phyloP scores from a whole-genome alignment of 2,113 vertebrate species.

The Phodopus roborovskii region DNA sequence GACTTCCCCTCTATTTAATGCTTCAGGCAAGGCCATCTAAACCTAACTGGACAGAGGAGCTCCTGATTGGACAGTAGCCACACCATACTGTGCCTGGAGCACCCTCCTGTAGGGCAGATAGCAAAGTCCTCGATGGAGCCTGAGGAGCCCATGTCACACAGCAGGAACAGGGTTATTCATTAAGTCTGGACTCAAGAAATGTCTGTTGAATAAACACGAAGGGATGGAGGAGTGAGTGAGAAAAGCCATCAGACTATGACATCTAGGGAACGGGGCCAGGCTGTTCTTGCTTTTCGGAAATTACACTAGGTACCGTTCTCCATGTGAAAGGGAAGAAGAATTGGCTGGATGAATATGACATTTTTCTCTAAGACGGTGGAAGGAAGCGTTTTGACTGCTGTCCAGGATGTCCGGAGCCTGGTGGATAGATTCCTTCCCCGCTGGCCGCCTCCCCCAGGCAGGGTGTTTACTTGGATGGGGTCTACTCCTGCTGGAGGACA shows the following conservation, averaged over 20 bases:
- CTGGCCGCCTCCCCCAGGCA: conserved; percentile 74
- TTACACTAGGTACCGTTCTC: conserved; percentile 36
- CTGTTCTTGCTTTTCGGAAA: conserved; percentile 62
- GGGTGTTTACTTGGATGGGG: conserved; percentile 86
- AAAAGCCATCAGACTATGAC: not conserved
- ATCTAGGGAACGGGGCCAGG: conserved; percentile 46
- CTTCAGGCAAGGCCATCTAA: not conserved
- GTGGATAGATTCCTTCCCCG: conserved; percentile 79
- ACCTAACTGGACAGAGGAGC: accelerated
- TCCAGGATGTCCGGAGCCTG: conserved; percentile 88
- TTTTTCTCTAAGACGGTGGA: conserved; percentile 86
- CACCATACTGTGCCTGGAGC: not conserved
- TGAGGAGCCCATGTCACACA: not conserved
- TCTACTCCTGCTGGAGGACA: conserved; percentile 84
- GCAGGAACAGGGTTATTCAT: accelerated
- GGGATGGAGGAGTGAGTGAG: not conserved
- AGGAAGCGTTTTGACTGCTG: conserved; percentile 83
- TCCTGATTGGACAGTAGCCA: not conserved
- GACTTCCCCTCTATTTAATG: not conserved
- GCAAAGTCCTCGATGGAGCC: not conserved
- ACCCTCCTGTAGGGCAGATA: too few species aligned
- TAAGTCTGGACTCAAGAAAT: not conserved
- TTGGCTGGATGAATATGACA: conserved; percentile 80
- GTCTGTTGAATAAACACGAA: not conserved
- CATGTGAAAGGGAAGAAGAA: conserved; percentile 80